A percentile compares a stretch with the other conserved stretches of the same genome.
These are phyloP conservation scores for Acleris cristana DNA, from an alignment of 2,888 invertebrate genomes.

Conservation along the genomic window DNA sequence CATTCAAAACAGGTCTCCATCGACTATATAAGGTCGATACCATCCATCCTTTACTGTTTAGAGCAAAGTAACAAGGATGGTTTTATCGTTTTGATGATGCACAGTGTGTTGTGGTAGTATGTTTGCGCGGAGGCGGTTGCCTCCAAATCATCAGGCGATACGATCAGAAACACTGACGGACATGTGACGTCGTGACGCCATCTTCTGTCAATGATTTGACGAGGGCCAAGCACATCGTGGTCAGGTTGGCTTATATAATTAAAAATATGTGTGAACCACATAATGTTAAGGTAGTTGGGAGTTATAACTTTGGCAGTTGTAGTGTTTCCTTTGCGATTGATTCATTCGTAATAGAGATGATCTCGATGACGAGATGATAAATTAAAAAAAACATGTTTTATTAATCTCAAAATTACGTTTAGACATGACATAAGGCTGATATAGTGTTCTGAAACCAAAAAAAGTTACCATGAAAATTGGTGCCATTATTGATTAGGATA, in stretches of 20 bases:
- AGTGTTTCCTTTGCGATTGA: no score
- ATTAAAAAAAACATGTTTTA: no score
- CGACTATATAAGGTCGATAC: not conserved
- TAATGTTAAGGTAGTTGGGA: no score
- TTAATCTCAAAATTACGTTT: no score
- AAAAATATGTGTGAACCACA: not conserved
- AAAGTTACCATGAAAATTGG: no score
- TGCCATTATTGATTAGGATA: no score
- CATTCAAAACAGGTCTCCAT: constrained; percentile 6
- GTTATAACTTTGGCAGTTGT: no score
- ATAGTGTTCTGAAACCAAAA: no score
- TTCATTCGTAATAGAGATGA: no score
- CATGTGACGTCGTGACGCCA: constrained; percentile 54
- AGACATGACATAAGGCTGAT: no score
- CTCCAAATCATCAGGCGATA: constrained; percentile 67
- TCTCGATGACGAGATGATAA: no score
- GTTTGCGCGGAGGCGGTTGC: constrained; percentile 64
- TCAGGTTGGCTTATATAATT: constrained; percentile 26
- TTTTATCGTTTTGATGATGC: not conserved
- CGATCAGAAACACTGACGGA: constrained; percentile 52
- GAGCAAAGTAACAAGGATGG: constrained; percentile 4
- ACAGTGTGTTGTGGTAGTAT: constrained; percentile 40
- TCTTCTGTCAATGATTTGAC: constrained; percentile 69
- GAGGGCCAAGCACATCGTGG: constrained; percentile 46
- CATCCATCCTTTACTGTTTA: not conserved